Conservation (phyloP, 2,888 invertebrate genomes). For the Amphipoea lucens region DNA sequence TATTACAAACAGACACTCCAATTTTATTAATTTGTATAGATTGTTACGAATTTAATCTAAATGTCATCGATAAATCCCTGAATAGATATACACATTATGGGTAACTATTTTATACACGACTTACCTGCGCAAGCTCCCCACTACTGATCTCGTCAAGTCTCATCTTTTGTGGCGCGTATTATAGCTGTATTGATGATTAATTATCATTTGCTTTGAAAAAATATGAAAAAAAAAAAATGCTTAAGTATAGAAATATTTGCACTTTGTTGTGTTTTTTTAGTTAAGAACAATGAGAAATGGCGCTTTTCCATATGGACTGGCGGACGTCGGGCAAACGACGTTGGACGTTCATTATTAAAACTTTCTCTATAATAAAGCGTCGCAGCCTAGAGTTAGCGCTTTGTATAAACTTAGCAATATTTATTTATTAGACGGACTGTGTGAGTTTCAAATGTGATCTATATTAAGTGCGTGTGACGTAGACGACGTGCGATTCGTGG, state of each 20-base stretch:
- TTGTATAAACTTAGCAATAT: constrained; percentile 75
- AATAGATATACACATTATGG: no score
- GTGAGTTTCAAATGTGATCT: constrained; percentile 73
- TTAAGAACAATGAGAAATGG: not conserved
- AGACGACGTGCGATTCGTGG: constrained; percentile 78
- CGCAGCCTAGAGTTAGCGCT: constrained; percentile 56
- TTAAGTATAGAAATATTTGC: not conserved
- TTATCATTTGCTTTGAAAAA: not conserved
- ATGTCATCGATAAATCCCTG: no score
- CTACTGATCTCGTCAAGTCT: no score
- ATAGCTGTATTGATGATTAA: not conserved
- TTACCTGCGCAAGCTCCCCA: no score
- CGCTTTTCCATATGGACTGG: no score
- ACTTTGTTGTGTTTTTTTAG: not conserved
- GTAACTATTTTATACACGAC: no score
- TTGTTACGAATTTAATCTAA: no score
- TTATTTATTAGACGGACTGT: constrained; percentile 80
- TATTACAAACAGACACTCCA: no score
- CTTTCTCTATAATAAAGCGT: constrained; percentile 45
- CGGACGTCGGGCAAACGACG: not conserved
- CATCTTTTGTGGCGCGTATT: no score
- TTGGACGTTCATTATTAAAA: not conserved
- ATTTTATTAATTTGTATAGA: no score
- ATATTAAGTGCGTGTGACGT: constrained; percentile 70
- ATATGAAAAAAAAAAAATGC: no score